Conservation (phyloP, 2,797 vertebrate species). For the Melanotaenia maccullochi region DNA sequence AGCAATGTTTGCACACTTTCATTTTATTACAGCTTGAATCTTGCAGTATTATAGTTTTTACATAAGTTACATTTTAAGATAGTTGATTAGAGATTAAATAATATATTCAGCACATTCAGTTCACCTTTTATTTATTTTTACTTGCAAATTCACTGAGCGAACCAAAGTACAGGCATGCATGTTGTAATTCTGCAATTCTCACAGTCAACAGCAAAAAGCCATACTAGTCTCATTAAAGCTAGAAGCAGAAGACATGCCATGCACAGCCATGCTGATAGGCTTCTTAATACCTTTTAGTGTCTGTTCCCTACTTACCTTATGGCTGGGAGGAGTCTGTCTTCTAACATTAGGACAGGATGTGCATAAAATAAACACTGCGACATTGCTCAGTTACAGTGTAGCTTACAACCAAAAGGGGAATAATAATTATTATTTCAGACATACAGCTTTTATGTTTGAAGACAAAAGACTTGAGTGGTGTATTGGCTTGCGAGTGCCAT, state of each 20-base stretch:
- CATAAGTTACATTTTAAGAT: background rate
- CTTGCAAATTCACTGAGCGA: background rate
- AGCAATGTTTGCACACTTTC: background rate
- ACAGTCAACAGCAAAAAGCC: conserved; percentile 40
- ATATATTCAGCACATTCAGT: background rate
- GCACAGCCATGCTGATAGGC: conserved; percentile 40
- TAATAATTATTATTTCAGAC: background rate
- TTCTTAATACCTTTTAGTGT: conserved; percentile 44
- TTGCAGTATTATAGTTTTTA: conserved; percentile 3
- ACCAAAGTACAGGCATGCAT: background rate
- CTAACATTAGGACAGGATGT: background rate
- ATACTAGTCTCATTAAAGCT: conserved; percentile 61
- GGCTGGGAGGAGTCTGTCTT: background rate
- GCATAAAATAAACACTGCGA: background rate
- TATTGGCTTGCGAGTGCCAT: background rate
- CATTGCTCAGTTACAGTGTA: background rate
- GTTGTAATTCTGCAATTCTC: too few species aligned
- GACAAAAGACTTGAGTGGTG: background rate
- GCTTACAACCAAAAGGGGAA: background rate
- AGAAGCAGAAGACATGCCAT: conserved; percentile 24
- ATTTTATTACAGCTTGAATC: conserved; percentile 39
- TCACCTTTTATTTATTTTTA: background rate
- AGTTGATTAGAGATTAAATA: background rate
- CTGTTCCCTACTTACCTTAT: conserved; percentile 18
- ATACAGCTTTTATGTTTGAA: background rate